Evolutionary conservation across 1,140 invertebrate species (phyloP), one percentile per base, ranked within the genome.

Genomic region (Neodiprion pinetum): DNA sequence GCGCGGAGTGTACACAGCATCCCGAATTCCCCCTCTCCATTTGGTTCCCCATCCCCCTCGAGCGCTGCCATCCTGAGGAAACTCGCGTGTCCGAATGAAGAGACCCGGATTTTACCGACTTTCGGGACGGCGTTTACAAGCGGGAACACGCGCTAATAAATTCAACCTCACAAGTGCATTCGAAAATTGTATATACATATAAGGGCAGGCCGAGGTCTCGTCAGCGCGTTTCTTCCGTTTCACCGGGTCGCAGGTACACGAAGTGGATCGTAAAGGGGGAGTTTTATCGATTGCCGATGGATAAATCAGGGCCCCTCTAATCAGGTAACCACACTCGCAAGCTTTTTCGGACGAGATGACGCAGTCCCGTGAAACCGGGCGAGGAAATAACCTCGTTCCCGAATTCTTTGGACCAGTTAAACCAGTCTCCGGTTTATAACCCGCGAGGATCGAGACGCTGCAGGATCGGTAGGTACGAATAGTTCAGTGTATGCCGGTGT

Each of bases 351-450:
- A 61, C 53, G 11, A 61, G 53, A 61, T 61, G 11, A 74, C 50
- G n/a, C 23, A 67, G 9, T 28, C 47, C n/a, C 40, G 21, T 53
- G n/a, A 48, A 71, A 50, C 48, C 50, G 50, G 50, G 12, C 48
- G 66, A 71, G 69, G 67, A 71, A 71, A 75, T 72, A 70, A 68
- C 72, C 72, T 77, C 70, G 53, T 12, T 78, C 72, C 74, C 72
- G 68, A 78, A 75, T 78, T 75, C 74, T 53, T 74, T 76, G 73
- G 80, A 83, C 81, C 81, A 82, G 81, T 83, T 77, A 75, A 76
- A 82, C 82, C 81, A 82, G 81, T 82, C 77, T 74, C 71, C 28
- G 5, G 28, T 40, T 40, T 40, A 40, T 40, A 40, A 40, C 28
- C 28, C 70, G 40, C 70, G 53, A 67, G 77, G 48, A 67, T 40